Conservation (phyloP, 2,888 invertebrate genomes). For the Lycaena phlaeas region DNA sequence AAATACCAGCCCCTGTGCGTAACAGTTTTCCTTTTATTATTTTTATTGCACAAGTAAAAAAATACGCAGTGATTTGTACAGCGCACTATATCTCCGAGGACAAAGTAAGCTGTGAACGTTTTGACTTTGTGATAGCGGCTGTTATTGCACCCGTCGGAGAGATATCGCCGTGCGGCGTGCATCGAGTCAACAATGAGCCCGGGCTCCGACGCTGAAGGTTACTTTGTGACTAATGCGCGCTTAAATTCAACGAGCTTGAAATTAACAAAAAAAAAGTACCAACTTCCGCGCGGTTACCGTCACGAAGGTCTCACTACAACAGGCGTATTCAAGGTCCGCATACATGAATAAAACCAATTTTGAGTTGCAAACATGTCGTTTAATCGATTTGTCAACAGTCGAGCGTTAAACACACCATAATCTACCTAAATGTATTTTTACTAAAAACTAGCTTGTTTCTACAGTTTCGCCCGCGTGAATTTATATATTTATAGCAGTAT, state of each 20-base stretch:
- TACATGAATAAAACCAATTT: constrained; percentile 65
- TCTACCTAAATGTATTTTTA: no score
- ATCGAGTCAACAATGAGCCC: constrained; percentile 47
- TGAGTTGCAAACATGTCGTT: constrained; percentile 52
- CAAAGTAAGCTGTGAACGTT: constrained; percentile 45
- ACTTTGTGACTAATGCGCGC: constrained; percentile 63
- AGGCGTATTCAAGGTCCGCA: constrained; percentile 66
- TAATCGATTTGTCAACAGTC: no score
- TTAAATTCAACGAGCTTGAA: constrained; percentile 61
- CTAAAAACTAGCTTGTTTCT: no score
- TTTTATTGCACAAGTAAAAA: constrained; percentile 25
- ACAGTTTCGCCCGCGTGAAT: no score
- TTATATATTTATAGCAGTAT: no score
- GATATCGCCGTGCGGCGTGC: constrained; percentile 37
- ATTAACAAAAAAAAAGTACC: constrained; percentile 66
- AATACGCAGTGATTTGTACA: background rate
- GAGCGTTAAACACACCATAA: no score
- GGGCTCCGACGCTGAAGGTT: constrained; percentile 45
- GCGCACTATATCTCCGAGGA: constrained; percentile 26
- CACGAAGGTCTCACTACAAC: constrained; percentile 69
- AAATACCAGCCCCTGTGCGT: constrained; percentile 7
- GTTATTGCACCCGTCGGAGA: constrained; percentile 48
- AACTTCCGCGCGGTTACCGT: constrained; percentile 71
- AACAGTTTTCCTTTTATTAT: constrained; percentile 23
- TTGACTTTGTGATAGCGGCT: constrained; percentile 66